Conservation (phyloP, 2,797 vertebrate species). For the Microctenopoma steveboyesi region DNA sequence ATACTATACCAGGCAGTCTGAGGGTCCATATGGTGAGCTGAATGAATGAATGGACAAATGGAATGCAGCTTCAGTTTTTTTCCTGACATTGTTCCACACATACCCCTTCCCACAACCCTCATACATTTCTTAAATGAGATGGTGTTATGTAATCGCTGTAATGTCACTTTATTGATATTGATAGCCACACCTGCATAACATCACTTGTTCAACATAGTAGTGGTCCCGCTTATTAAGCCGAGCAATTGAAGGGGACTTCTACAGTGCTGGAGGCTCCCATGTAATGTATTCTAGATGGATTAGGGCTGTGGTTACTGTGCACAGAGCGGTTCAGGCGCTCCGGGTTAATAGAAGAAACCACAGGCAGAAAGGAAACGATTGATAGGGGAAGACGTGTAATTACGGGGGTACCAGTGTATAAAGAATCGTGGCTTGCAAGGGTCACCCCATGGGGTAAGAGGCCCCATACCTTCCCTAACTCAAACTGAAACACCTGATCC, state of each 20-base stretch:
- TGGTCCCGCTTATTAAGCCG: conserved; percentile 39
- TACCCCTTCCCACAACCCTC: conserved; percentile 24
- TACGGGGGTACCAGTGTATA: conserved; percentile 77
- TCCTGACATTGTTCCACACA: conserved; percentile 43
- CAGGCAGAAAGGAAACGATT: conserved; percentile 65
- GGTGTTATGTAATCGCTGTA: conserved; percentile 47
- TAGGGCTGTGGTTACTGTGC: conserved; percentile 72
- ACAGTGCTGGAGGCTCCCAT: conserved; percentile 60
- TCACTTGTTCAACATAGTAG: conserved; percentile 63
- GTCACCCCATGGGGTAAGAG: conserved; percentile 70
- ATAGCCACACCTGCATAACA: conserved; percentile 58
- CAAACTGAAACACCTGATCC: conserved; percentile 77
- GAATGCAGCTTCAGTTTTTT: conserved; percentile 69
- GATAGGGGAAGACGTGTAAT: conserved; percentile 57
- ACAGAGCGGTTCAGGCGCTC: conserved; percentile 71
- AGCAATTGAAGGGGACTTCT: conserved; percentile 55
- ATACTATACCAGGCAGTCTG: conserved; percentile 39
- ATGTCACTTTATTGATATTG: conserved; percentile 42
- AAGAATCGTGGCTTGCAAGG: conserved; percentile 69
- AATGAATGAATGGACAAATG: conserved; percentile 69
- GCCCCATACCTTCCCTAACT: conserved; percentile 61
- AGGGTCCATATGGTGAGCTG: conserved; percentile 61
- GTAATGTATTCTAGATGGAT: conserved; percentile 79
- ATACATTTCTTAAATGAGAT: conserved; percentile 21
- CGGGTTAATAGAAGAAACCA: conserved; percentile 76